These are phyloP conservation scores for Metopolophium dirhodum DNA, from an alignment of 1,140 invertebrate genomes.

Conservation along the genomic window DNA sequence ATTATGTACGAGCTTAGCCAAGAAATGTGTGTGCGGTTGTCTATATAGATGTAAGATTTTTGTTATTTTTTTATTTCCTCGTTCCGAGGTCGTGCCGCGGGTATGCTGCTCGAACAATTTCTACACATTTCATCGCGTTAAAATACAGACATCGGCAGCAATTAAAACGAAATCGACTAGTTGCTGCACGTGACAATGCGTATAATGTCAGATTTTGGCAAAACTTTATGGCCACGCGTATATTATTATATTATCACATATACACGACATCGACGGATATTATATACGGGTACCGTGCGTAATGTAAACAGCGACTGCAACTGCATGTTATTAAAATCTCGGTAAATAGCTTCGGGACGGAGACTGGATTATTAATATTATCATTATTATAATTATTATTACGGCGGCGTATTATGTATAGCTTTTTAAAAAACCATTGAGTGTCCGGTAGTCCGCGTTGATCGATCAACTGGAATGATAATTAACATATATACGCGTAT, in stretches of 20 bases:
- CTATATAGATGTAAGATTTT: not conserved
- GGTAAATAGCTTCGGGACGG: not conserved
- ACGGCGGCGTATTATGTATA: not conserved
- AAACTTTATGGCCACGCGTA: not conserved
- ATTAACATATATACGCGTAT: not conserved
- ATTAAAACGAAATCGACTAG: not conserved
- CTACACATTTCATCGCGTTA: not conserved
- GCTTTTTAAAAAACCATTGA: slow-evolving; percentile 19
- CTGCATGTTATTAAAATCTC: not conserved
- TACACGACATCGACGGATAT: not conserved
- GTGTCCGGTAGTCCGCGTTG: not conserved
- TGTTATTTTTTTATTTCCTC: not conserved
- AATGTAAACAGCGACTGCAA: not conserved
- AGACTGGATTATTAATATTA: not conserved
- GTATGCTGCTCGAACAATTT: not conserved
- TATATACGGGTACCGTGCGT: not conserved
- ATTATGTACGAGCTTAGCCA: not conserved
- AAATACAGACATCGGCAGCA: not conserved
- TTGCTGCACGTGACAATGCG: not conserved
- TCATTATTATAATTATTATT: not conserved
- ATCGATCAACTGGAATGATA: slow-evolving; percentile 3
- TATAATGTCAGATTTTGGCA: not conserved
- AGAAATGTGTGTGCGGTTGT: not conserved
- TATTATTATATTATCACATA: not conserved
- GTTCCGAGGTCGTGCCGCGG: not conserved